Conservation (phyloP, 2,888 invertebrate species). For the Endotricha flammealis region DNA sequence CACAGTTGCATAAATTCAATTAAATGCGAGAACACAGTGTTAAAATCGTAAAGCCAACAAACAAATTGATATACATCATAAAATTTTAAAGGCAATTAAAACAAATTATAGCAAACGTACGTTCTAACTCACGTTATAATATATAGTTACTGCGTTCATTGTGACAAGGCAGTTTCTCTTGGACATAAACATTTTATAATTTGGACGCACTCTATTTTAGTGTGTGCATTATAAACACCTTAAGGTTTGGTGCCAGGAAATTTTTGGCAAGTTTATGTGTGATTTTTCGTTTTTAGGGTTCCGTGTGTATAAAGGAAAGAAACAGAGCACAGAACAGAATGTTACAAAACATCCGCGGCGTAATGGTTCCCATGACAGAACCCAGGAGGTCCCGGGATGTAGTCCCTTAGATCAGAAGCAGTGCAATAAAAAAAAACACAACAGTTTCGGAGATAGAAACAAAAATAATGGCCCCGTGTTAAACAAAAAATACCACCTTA, state of each 20-base stretch:
- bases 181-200: slow-evolving; percentile 10
- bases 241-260: slow-evolving; percentile 31
- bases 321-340: too few species aligned
- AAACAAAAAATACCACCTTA: too few species aligned
- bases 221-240: slow-evolving; percentile 39
- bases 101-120: slow-evolving; percentile 16
- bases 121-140: slow-evolving; percentile 15
- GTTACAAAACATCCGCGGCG: too few species aligned
- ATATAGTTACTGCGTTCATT: slow-evolving; percentile 14
- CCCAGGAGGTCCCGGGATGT: too few species aligned
- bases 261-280: slow-evolving; percentile 37
- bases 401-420: too few species aligned
- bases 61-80: slow-evolving; percentile 22
- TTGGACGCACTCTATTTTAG: slow-evolving; percentile 29
- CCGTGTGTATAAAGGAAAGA: too few species aligned
- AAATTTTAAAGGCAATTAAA: slow-evolving; percentile 22
- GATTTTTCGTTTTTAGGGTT: slow-evolving; percentile 30
- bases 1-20: neutral
- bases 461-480: too few species aligned
- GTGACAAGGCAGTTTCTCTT: slow-evolving; percentile 11
- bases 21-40: too few species aligned
- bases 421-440: too few species aligned
- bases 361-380: too few species aligned
- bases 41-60: slow-evolving; percentile 14
- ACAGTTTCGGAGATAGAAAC: too few species aligned